Percentiles rank a stretch among this genome's conserved stretches.
Evolutionary conservation across 2,113 vertebrate genomes (phyloP).

Genomic region (Irena cyanogastra): DNA sequence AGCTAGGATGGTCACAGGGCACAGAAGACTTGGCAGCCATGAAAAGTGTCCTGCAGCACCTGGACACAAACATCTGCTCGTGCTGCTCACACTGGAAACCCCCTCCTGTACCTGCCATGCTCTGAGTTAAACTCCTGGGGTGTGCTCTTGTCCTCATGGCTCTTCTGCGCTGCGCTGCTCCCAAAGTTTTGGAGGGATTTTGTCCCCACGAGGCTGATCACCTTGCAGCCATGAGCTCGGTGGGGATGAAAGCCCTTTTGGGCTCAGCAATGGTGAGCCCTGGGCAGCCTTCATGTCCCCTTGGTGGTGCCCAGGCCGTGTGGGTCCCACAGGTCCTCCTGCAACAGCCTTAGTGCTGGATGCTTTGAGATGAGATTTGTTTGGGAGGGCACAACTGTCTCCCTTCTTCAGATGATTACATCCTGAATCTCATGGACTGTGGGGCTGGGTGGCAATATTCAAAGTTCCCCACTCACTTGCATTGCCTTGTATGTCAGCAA

Average conservation of each 20-base stretch:
- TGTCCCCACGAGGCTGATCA: neutral
- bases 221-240: neutral
- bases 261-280: neutral
- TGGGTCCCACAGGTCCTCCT: rapidly evolving
- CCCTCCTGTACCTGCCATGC: neutral
- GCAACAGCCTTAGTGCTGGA: neutral
- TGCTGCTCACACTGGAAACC: neutral
- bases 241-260: neutral
- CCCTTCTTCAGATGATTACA: neutral
- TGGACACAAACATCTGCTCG: neutral
- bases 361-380: neutral
- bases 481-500: conserved; percentile 63
- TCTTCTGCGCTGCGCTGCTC: neutral
- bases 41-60: neutral
- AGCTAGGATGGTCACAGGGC: neutral
- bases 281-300: neutral
- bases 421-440: neutral
- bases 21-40: neutral
- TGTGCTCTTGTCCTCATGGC: neutral
- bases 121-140: rapidly evolving
- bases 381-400: neutral
- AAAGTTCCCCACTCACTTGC: conserved; percentile 42
- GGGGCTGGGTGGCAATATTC: neutral
- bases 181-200: neutral
- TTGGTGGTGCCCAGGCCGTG: neutral